phyloP scores from a whole-genome alignment of 2,888 invertebrate genomes.

The Erebia palarica region DNA sequence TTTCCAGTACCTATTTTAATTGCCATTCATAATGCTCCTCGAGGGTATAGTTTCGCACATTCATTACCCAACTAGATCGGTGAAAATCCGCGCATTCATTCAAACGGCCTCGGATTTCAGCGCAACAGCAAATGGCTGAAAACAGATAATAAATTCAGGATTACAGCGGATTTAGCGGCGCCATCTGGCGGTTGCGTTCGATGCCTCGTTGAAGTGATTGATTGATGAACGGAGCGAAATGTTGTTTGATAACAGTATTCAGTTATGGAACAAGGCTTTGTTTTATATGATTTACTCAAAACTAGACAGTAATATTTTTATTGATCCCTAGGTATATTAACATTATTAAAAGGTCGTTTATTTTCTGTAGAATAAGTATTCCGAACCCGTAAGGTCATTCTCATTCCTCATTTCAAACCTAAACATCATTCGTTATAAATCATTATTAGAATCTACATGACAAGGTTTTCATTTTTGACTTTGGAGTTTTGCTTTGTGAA shows the following conservation, averaged over 20 bases:
- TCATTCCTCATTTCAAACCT: no score
- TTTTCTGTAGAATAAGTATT: no score
- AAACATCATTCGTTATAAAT: no score
- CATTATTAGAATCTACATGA: no score
- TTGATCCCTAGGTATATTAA: no score
- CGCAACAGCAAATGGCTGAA: slow-evolving; percentile 62
- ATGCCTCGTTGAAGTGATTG: slow-evolving; percentile 61
- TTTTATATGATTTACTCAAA: no score
- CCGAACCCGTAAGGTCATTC: no score
- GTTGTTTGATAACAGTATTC: background rate
- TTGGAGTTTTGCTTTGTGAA: no score
- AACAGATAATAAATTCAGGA: slow-evolving; percentile 76
- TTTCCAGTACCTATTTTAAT: slow-evolving; percentile 1
- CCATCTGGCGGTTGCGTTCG: slow-evolving; percentile 61
- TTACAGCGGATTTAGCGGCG: slow-evolving; percentile 63
- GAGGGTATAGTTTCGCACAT: slow-evolving; percentile 41
- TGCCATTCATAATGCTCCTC: slow-evolving; percentile 20
- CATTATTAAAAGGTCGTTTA: no score
- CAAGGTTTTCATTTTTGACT: no score
- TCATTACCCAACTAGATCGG: slow-evolving; percentile 51
- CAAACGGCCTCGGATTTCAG: slow-evolving; percentile 58
- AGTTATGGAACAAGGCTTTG: background rate
- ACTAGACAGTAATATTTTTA: no score
- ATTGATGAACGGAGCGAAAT: slow-evolving; percentile 47
- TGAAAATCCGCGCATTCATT: slow-evolving; percentile 50